Conservation (phyloP, 2,113 vertebrate species). For the Petaurus breviceps region DNA sequence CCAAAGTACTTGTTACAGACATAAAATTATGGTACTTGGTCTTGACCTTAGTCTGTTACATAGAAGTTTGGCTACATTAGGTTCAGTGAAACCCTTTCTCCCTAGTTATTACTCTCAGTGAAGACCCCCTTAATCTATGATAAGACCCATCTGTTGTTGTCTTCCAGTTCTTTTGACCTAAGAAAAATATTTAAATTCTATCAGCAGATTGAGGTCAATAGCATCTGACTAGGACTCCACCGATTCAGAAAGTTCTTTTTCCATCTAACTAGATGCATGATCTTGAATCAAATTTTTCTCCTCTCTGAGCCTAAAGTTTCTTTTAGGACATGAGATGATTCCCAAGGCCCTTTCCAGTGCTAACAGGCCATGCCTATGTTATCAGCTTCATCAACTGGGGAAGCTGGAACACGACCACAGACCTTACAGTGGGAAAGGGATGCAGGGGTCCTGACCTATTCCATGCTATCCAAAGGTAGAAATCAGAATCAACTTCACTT, state of each 20-base stretch:
- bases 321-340: background rate
- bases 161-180: background rate
- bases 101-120: background rate
- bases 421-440: background rate
- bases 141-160: background rate
- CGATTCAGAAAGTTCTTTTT: too few relatives aligned
- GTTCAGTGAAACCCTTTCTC: background rate
- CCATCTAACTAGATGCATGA: background rate
- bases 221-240: too few relatives aligned
- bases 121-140: background rate
- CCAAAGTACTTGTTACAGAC: background rate
- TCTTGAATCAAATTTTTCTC: background rate
- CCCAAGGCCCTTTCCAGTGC: background rate
- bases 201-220: background rate
- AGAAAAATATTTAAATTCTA: background rate
- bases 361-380: background rate
- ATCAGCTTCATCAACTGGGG: background rate
- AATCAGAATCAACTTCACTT: background rate
- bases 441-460: background rate
- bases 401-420: background rate
- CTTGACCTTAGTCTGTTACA: background rate
- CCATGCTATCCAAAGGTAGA: background rate
- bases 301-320: background rate
- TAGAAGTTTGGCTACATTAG: background rate
- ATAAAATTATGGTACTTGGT: background rate